Evolutionary conservation across 2,113 vertebrate species (phyloP).

Genomic region (Myotis lucifugus): DNA sequence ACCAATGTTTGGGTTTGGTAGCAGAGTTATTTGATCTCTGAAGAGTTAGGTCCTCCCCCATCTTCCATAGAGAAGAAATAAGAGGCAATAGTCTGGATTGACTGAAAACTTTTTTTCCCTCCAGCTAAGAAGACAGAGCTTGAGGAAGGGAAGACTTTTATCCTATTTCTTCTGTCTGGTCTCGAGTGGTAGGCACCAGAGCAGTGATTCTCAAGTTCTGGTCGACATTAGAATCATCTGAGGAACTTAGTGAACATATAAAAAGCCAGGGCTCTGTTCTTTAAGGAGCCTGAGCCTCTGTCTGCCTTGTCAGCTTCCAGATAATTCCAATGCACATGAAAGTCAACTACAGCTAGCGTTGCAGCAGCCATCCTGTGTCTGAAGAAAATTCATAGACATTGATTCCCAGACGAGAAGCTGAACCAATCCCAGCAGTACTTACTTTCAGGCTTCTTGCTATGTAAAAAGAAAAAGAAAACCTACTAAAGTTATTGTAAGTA

Average conservation of each 20-base stretch:
- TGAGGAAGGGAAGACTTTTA: neutral
- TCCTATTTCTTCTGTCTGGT: neutral
- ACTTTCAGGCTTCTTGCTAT: neutral
- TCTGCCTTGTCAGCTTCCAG: neutral
- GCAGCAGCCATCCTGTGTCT: neutral
- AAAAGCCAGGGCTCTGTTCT: neutral
- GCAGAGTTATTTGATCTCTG: neutral
- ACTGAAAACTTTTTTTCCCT: neutral
- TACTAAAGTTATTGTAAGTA: slow-evolving; percentile 27
- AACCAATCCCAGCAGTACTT: neutral
- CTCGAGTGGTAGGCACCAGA: neutral
- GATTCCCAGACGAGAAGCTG: neutral
- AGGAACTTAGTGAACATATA: neutral
- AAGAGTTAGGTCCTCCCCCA: neutral
- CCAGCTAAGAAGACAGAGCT: neutral
- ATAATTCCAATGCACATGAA: neutral
- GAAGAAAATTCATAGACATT: neutral
- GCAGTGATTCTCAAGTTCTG: neutral
- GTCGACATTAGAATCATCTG: neutral
- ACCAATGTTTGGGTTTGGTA: neutral
- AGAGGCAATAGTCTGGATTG: neutral
- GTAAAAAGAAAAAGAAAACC: neutral
- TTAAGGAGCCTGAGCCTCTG: neutral
- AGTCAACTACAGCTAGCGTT: neutral
- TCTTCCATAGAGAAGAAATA: neutral